Conservation (phyloP, 2,113 vertebrate genomes). For the Raja brachyura region DNA sequence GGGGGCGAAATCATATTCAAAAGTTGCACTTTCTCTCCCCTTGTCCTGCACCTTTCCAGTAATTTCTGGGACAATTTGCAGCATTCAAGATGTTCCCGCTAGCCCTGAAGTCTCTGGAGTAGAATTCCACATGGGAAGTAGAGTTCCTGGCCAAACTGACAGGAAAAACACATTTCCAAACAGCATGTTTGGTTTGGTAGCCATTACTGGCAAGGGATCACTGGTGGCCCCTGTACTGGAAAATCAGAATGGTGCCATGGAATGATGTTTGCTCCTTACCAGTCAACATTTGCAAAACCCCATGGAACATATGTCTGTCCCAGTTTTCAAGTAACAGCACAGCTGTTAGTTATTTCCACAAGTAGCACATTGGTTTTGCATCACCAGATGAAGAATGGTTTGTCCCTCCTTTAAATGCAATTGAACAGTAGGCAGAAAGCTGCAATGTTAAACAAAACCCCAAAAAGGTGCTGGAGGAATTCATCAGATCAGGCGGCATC, state of each 20-base stretch:
- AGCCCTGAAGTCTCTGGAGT: not conserved
- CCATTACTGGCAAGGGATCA: not conserved
- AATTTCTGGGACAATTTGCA: not conserved
- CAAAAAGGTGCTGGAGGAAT: not conserved
- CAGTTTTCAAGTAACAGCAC: not conserved
- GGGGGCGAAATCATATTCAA: not conserved
- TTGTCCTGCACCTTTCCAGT: not conserved
- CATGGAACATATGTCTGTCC: not conserved
- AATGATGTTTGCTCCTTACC: not conserved
- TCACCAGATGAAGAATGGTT: not conserved
- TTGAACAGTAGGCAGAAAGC: constrained; percentile 1
- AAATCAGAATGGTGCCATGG: not conserved
- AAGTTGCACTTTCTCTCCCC: not conserved
- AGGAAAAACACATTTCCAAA: not conserved
- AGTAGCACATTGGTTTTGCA: not conserved
- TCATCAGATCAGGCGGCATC: too few relatives aligned
- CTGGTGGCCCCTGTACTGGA: not conserved
- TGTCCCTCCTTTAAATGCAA: not conserved
- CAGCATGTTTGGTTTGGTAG: not conserved
- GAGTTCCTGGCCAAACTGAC: not conserved
- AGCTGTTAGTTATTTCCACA: not conserved
- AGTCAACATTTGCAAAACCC: not conserved
- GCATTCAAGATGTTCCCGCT: too few relatives aligned
- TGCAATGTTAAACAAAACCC: not conserved
- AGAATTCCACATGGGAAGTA: not conserved